Base-by-base conservation (phyloP, 2,797 vertebrate species). In the Peromyscus nudipes region DNA sequence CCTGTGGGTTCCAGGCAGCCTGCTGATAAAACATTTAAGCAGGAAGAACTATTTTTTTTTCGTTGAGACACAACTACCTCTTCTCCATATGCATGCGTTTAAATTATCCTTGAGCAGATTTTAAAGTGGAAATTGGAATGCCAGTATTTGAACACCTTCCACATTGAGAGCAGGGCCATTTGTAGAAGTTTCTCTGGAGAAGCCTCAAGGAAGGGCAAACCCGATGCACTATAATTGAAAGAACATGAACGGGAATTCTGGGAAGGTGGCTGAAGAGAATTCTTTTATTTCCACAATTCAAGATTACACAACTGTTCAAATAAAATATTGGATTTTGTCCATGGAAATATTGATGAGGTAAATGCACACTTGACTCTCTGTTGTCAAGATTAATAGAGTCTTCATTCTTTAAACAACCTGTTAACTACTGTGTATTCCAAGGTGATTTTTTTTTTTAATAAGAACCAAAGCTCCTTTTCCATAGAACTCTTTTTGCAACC, bases 121-220 rank as follows among this genome's bases (percentile, higher is more conserved):
- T 96, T 95, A 89, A 95, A 96, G 40, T 97, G 49, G 67, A 91
- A 92, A 52, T 91, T 91, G 65, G 89, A 94, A 85, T 81, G 27
- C 17, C 31, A 25, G 23, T 52, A 46, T 93, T 67, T 75, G 76
- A 96, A 88, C 80, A 17, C 23, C 55, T 95, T 93, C 89, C 46
- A 23, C 87, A 43, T 65, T 67, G 49, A 87, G 76, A 57, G 11
- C 16, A 82, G 34, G 81, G 11, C 75, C 73, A 86, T 75, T 92
- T 29, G n/a, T n/a, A 91, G 93, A 34, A n/a, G 49, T 37, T 80
- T 77, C 40, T 94, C 65, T 84, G 57, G 84, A 84, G 92, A 86
- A 37, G 23, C 46, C 23, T 57, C 93, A 83, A 90, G 34, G 43
- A 87, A 88, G 31, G 76, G 29, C 60, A 93, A 84, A 87, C 37